Base-by-base conservation (phyloP, 1,140 invertebrate genomes). In the Drosophila ercepeae region DNA sequence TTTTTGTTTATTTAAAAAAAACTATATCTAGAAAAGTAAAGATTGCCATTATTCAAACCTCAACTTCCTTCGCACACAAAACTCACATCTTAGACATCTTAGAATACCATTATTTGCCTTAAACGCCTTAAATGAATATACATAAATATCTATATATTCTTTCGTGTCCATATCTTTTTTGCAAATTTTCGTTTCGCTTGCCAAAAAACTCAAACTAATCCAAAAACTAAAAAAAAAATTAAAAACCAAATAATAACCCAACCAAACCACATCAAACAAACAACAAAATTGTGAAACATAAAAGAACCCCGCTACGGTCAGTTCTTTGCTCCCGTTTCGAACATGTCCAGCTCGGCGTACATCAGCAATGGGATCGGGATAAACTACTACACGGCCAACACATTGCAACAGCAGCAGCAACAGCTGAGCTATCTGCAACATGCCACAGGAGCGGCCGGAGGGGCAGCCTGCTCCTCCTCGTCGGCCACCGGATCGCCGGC, bases 341-440 rank as follows among this genome's bases (percentile, higher is more conserved):
- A 50, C 34, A 83, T 90, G 84, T 83, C 89, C 55, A 88, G 81
- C 61, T 89, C 84, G 51, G 75, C 89, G 1, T 90, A 90, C 53
- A 88, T 90, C 63, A 90, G 78, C 78, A 74, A 88, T 48, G 89
- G 89, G 41, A 79, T 90, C 27, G 89, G 89, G 58, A 90, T 90
- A 55, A 90, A 90, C 76, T 90, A 90, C 67, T 90, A 90, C 19
- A 90, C 89, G 19, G 67, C 67, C 4, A 70, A 73, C 46, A 58
- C 60, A 25, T 25, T 69, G 64, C 60, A 84, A 5, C n/a, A 14
- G 18, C 75, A 74, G 48, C 45, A 67, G 18, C 59, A 61, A 16
- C 39, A 42, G 39, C 18, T 42, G 39, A 42, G 8, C 39, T 42
- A 42, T 18, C 8, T 42, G 39, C 14, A 16, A 27, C 55, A 57